These are phyloP conservation scores for Bombus vancouverensis DNA, from an alignment of 1,140 invertebrate genomes.

Conservation along the genomic window DNA sequence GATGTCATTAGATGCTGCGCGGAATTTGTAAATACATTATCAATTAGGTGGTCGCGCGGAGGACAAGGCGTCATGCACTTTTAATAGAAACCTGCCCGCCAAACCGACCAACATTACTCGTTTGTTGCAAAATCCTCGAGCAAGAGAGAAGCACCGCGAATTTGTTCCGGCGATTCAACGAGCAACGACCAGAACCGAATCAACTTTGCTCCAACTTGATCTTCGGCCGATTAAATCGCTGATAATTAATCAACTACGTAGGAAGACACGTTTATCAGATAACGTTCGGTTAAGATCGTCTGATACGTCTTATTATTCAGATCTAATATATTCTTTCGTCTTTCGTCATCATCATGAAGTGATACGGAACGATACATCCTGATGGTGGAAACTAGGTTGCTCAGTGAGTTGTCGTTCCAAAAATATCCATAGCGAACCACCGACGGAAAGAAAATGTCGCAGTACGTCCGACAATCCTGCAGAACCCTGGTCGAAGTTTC, in stretches of 20 bases:
- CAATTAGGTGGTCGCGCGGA: slow-evolving; percentile 51
- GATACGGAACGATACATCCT: slow-evolving; percentile 32
- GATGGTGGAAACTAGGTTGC: slow-evolving; percentile 64
- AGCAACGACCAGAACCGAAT: neutral
- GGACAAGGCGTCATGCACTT: slow-evolving; percentile 52
- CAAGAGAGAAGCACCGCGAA: neutral
- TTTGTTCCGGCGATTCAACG: neutral
- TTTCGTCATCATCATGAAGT: slow-evolving; percentile 16
- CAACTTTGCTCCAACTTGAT: neutral
- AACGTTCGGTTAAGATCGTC: neutral
- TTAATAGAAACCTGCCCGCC: slow-evolving; percentile 41
- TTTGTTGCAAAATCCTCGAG: slow-evolving; percentile 34
- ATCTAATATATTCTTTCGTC: neutral
- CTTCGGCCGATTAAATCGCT: neutral
- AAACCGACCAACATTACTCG: slow-evolving; percentile 15
- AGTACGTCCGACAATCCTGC: slow-evolving; percentile 21
- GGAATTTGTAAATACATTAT: slow-evolving; percentile 54
- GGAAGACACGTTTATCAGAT: neutral
- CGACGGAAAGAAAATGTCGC: slow-evolving; percentile 46
- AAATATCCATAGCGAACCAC: slow-evolving; percentile 55
- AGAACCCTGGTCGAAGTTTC: neutral
- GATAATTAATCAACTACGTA: neutral
- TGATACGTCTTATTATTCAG: neutral
- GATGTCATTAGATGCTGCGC: slow-evolving; percentile 61
- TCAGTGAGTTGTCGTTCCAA: slow-evolving; percentile 55